Conservation (phyloP, 2,888 invertebrate species). For the Andrena praecox region DNA sequence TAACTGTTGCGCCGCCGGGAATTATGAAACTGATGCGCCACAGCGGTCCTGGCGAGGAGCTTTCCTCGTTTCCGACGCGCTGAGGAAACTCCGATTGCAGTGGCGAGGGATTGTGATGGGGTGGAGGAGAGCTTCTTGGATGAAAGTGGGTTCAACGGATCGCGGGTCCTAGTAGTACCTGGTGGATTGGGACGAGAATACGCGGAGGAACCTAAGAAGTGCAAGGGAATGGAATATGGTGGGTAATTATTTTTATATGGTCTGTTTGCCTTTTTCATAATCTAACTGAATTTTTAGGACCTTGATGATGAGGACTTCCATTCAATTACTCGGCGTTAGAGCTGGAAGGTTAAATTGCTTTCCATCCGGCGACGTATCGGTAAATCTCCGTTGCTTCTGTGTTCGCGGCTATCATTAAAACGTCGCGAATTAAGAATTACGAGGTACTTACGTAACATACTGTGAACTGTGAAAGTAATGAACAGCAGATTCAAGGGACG, state of each 20-base stretch:
- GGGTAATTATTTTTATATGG: no score
- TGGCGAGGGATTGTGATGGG: no score
- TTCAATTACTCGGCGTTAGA: conserved; percentile 25
- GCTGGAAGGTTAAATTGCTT: conserved; percentile 29
- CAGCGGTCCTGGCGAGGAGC: neutral
- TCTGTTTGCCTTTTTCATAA: neutral
- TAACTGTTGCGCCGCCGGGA: conserved; percentile 8
- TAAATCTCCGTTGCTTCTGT: conserved; percentile 63
- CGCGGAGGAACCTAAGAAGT: no score
- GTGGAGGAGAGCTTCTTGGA: no score
- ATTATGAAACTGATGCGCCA: conserved; percentile 1
- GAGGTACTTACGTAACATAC: conserved; percentile 60
- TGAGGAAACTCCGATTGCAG: no score
- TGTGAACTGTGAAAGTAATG: conserved; percentile 59
- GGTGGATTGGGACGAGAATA: no score
- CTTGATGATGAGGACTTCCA: conserved; percentile 1
- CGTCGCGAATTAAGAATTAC: conserved; percentile 64
- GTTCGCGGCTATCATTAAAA: conserved; percentile 61
- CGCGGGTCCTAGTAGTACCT: no score
- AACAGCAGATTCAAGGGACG: conserved; percentile 55
- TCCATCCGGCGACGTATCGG: conserved; percentile 50
- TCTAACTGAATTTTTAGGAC: conserved; percentile 11
- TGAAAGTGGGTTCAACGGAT: no score
- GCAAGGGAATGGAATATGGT: no score
- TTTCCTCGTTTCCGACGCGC: neutral